Evolutionary conservation across 2,888 invertebrate species (phyloP), one percentile per base, ranked within the genome.

Genomic region (Megaustenia siamemsis): DNA sequence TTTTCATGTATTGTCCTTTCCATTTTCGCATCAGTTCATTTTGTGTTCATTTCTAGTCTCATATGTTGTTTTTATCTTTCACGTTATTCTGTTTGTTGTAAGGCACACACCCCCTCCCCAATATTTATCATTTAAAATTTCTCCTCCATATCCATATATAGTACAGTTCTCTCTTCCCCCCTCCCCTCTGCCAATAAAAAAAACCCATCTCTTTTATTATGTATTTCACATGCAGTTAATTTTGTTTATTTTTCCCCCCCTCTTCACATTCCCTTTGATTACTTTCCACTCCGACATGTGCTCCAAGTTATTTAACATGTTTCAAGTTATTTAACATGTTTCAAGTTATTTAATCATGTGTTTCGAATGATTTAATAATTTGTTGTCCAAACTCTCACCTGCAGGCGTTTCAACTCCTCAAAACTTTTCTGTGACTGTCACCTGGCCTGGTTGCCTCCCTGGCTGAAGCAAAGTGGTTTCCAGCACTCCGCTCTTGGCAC

Each of bases 351-450:
- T 38, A n/a, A 15, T 3, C 32, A 45, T 45, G 15, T 40, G 24
- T 43, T 78, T 43, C 63, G 28, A 40, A n/a, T n/a, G n/a, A n/a
- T n/a, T n/a, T n/a, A n/a, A n/a, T n/a, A n/a, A n/a, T n/a, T n/a
- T n/a, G n/a, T n/a, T n/a, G n/a, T n/a, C n/a, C n/a, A n/a, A n/a
- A 28, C 43, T 38, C 32, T 28, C 28, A 32, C 53, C 32, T 28
- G 40, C 90, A 94, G 94, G 68, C 90, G 90, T 53, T 95, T 97
- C 86, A 96, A 97, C 92, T 96, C 96, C 81, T 96, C 96, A 83
- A 96, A 96, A 88, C 95, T 98, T 77, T 95, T 98, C 81, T 98
- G 98, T 94, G 98, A 98, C 93, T 98, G 98, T 92, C 96, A 97
- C 91, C 94, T 98, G 88, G 94, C 96, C 82, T 98, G 98, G 98